Evolutionary conservation across 2,888 invertebrate genomes (phyloP), one percentile per base, ranked within the genome.

Genomic region (Oxycera nigricornis): DNA sequence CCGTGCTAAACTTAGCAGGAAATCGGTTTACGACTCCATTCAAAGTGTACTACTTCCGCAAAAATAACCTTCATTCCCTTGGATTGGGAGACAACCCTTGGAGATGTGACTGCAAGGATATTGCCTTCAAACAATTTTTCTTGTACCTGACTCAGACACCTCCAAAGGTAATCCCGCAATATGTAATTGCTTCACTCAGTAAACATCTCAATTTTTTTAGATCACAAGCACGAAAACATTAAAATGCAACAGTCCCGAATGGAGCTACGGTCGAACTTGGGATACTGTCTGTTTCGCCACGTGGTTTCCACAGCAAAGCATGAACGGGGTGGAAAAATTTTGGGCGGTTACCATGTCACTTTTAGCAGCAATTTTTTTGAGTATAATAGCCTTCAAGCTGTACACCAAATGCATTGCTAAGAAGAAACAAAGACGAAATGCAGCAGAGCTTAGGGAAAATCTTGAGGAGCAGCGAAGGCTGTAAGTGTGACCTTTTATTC

Each of bases 1-100:
- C 87, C 14, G 86, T 86, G 28, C 80, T 94, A 17, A 88, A 89
- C 77, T 85, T 93, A n/a, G 88, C 90, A 75, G 92, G 91, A 39
- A 93, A 94, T 81, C 88, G 91, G 74, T 87, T 93, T 78, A 91
- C 90, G 0, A 88, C 87, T 67, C 87, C 89, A 41, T 88, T 92
- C 83, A 86, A 86, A 41, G 86, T 86, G 6, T 84, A 86, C 1
- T 88, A 87, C 80, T 92, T 93, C 80, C 86, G 87, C 0, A 86
- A 86, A 1, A 91, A 91, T 82, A 84, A 86, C 77, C 83, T 91
- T 57, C 86, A 87, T 75, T 86, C 86, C 72, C 82, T 93, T n/a
- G 87, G 88, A 80, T 81, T 93, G 59, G 87, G 88, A 17, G 92
- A 93, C 79, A 94, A 94, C 82, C 91, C 91, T 78, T 94, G 93